These are phyloP conservation scores for Cyphomyrus discorhynchus DNA, from an alignment of 2,113 vertebrate species.

Conservation along the genomic window DNA sequence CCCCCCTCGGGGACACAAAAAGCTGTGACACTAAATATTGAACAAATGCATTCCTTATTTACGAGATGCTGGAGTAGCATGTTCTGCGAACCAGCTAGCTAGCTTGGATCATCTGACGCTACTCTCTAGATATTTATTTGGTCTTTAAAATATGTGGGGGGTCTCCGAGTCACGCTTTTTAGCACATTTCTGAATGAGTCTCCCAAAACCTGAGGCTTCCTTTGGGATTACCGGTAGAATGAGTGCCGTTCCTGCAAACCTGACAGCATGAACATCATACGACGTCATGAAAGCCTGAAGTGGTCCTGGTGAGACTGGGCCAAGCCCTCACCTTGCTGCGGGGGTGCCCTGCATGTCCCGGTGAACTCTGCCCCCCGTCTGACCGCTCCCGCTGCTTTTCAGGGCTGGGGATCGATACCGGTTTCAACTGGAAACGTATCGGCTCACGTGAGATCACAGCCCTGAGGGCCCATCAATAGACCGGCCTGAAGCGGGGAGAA, in stretches of 20 bases:
- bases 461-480: slow-evolving; percentile 42
- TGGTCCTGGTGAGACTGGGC: neutral
- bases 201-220: neutral
- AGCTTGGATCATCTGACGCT: neutral
- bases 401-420: slow-evolving; percentile 31
- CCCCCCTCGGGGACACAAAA: too few relatives aligned
- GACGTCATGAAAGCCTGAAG: neutral
- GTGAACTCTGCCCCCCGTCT: neutral
- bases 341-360: neutral
- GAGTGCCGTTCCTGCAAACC: neutral
- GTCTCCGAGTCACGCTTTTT: neutral
- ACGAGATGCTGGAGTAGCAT: neutral
- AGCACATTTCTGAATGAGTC: neutral
- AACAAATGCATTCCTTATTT: neutral
- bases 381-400: neutral
- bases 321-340: neutral
- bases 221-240: neutral
- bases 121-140: neutral
- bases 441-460: slow-evolving; percentile 35
- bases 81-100: neutral
- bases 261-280: neutral
- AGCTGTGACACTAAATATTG: neutral
- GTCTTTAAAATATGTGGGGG: neutral
- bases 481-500: slow-evolving; percentile 56
- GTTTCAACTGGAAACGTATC: slow-evolving; percentile 41